Evolutionary conservation across 64 coral and sea anemone species (phyloP).

Genomic region (Astreopora myriophthalma): DNA sequence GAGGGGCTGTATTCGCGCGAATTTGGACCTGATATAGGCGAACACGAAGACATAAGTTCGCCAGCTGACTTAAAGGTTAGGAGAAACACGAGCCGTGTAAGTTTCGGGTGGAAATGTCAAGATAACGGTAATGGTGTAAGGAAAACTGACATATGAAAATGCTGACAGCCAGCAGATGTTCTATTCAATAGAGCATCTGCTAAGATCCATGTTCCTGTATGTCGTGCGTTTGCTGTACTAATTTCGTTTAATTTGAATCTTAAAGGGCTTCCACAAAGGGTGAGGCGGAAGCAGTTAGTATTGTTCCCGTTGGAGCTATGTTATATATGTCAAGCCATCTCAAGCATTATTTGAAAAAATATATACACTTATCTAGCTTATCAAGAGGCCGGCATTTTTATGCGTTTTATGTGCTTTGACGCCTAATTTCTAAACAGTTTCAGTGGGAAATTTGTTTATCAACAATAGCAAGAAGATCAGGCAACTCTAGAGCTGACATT

Average conservation of each 20-base stretch:
- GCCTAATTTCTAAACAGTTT: background rate
- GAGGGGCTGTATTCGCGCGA: no score
- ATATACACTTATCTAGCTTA: background rate
- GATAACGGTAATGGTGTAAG: background rate
- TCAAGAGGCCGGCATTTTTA: background rate
- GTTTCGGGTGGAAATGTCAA: no score
- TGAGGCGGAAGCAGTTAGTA: background rate
- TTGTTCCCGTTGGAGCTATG: background rate
- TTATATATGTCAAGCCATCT: background rate
- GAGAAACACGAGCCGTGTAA: no score
- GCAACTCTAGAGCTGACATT: background rate
- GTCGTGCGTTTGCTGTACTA: background rate
- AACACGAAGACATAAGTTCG: no score
- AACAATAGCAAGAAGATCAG: background rate
- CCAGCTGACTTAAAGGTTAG: no score
- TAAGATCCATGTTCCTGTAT: background rate
- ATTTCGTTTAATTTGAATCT: background rate
- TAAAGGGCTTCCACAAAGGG: background rate
- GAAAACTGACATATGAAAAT: no score
- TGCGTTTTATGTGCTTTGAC: background rate
- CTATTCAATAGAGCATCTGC: no score
- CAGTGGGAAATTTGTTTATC: background rate
- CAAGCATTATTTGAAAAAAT: background rate
- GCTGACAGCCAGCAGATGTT: background rate
- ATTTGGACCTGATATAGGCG: no score